Evolutionary conservation across 1,140 invertebrate genomes (phyloP), one percentile per base, ranked within the genome.

Genomic region (Subanguina moxae): DNA sequence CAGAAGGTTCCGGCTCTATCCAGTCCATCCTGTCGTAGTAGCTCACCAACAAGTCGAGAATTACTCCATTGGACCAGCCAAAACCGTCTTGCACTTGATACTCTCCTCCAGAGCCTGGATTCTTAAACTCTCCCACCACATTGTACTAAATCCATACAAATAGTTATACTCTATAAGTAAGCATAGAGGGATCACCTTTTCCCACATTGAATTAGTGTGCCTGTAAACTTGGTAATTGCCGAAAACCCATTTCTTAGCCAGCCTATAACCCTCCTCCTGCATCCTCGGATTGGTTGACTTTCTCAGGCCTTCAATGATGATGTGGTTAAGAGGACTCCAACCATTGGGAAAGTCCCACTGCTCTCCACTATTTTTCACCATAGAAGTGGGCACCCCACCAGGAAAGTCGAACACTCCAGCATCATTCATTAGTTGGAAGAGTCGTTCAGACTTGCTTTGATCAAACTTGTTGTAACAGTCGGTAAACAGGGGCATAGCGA

Each of bases 271-370:
- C 90, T 76, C 52, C 87, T 83, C 73, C 88, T 86, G 0, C 89
- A 90, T 71, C 63, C 32, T 67, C 21, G 66, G 73, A 66, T 74
- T 77, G 1, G 67, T 70, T 0, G 80, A 76, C 43, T 82, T 78
- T 13, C 80, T 58, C 23, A 94, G 83, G 0, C 90, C 89, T 76
- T 88, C 87, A 27, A 94, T 88, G 25, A 93, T 88, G 78, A 92
- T 88, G 75, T 80, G 87, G 77, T 94, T 91, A 7, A 93, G 84
- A 0, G 92, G 92, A 5, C 91, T 90, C 92, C 92, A 95, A 0
- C 90, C 91, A 80, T 94, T 94, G 0, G 93, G 92, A 70, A 89
- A 92, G 84, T 95, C 93, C 93, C 93, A 94, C 79, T 94, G 83
- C 62, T 83, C 75, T 15, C 62, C 67, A 52, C 69, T 70, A 25